These are phyloP conservation scores for Acanthopleura granulata DNA, from an alignment of 2,888 invertebrate species.

Conservation along the genomic window DNA sequence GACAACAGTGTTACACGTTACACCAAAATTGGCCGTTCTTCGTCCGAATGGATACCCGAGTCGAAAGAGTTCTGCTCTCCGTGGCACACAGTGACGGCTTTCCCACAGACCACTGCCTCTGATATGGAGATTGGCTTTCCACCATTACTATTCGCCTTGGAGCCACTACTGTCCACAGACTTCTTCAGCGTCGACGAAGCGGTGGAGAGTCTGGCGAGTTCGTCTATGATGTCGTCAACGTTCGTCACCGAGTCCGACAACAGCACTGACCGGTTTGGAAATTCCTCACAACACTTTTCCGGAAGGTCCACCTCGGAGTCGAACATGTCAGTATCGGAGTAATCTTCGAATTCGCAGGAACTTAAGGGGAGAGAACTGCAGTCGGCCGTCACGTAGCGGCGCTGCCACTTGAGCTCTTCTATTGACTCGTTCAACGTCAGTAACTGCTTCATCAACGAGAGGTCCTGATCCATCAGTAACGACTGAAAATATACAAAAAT, in stretches of 20 bases:
- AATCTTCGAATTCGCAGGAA: slow-evolving; percentile 14
- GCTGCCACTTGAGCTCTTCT: slow-evolving; percentile 39
- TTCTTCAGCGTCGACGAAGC: slow-evolving; percentile 13
- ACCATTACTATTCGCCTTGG: too few relatives aligned
- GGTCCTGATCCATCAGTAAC: slow-evolving; percentile 35
- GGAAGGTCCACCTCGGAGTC: slow-evolving; percentile 8
- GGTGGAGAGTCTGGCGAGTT: neutral
- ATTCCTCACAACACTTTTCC: slow-evolving; percentile 6
- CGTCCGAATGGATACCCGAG: slow-evolving; percentile 18
- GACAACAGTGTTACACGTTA: neutral
- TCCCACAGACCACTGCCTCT: neutral
- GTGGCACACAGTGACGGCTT: slow-evolving; percentile 5
- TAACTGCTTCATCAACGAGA: slow-evolving; percentile 35
- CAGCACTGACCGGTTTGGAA: neutral
- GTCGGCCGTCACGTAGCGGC: slow-evolving; percentile 6
- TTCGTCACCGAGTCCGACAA: slow-evolving; percentile 15
- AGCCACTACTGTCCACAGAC: neutral
- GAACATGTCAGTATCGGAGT: slow-evolving; percentile 21
- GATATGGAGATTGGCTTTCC: neutral
- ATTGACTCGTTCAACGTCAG: slow-evolving; percentile 38
- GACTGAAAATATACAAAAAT: slow-evolving; percentile 28
- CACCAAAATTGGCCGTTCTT: slow-evolving; percentile 5
- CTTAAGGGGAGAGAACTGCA: slow-evolving; percentile 8
- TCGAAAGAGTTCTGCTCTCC: slow-evolving; percentile 17
- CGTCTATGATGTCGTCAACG: slow-evolving; percentile 5